Evolutionary conservation across 2,888 invertebrate species (phyloP), one percentile per base, ranked within the genome.

Genomic region (Globia sparganii): DNA sequence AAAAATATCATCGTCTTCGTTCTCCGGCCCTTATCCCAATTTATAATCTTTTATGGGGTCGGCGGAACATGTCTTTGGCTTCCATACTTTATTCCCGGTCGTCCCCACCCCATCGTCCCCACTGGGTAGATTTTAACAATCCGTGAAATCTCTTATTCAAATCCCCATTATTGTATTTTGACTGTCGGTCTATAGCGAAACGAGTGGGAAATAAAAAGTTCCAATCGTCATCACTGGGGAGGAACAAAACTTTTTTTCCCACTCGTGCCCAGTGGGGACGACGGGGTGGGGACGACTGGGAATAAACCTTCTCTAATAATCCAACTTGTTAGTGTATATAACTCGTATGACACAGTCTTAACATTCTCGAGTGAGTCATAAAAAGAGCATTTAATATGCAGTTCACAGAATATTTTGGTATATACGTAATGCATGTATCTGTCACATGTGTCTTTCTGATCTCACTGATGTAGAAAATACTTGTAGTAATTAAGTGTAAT

Each of bases 391-490:
- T 62, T 62, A 43, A 62, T 62, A 40, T 53, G 40, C 61, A 62
- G 31, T 75, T 13, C 21, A n/a, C 53, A 62, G 28, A 31, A 25
- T 28, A 46, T 59, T 25, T 59, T 13, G 11, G 40, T 43, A 43
- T 43, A 25, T 46, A 43, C 56, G 56, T 31, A n/a, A 31, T 18
- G 8, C 37, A 75, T n/a, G 18, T 49, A 31, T 9, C 3, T 49
- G 77, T 34, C 64, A 56, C 75, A 64, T 64, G 77, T n/a, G 28
- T 76, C 4, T 64, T 43, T n/a, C 25, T 28, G 11, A 6, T n/a
- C 31, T 37, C 59, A 59, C 31, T 59, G 31, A 31, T 31, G 59
- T 59, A 31, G 59, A 61, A 31, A 61, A n/a, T 31, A n/a, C 1
- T n/a, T 40, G 61, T 53, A 13, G 40, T 31, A 21, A 61, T 59